Conservation (phyloP, 2,888 invertebrate genomes). For the Apoderus coryli region DNA sequence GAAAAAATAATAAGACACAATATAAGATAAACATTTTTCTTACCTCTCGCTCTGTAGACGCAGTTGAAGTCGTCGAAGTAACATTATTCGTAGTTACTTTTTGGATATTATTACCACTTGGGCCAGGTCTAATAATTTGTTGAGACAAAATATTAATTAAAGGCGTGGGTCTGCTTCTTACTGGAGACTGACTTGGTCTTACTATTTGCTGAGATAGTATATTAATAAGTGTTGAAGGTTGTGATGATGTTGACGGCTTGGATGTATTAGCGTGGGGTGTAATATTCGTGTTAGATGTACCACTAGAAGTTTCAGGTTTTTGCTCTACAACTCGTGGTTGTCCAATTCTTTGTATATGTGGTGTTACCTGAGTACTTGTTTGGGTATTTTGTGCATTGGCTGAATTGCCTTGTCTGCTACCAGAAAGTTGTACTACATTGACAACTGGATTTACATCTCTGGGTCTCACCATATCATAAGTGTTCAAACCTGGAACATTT, state of each 20-base stretch:
- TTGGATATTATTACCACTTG: no score
- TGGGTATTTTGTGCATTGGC: constrained; percentile 26
- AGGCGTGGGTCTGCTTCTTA: constrained; percentile 25
- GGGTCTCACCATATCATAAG: constrained; percentile 45
- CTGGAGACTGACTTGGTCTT: constrained; percentile 26
- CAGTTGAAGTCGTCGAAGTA: no score
- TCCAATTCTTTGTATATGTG: constrained; percentile 35
- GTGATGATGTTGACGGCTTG: constrained; percentile 19
- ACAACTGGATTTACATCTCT: constrained; percentile 30
- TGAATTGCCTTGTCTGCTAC: constrained; percentile 23
- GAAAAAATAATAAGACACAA: no score
- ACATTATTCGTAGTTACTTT: background rate
- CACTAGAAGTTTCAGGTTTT: constrained; percentile 23
- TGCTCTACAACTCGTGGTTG: constrained; percentile 29
- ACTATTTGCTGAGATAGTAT: constrained; percentile 38
- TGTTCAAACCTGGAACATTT: constrained; percentile 42
- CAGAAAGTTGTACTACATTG: constrained; percentile 31
- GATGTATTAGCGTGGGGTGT: constrained; percentile 17
- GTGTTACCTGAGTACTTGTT: constrained; percentile 33
- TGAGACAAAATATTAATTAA: constrained; percentile 32
- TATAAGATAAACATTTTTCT: no score
- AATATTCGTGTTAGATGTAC: constrained; percentile 11
- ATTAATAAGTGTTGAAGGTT: constrained; percentile 36
- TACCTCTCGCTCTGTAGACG: no score
- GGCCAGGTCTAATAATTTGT: constrained; percentile 28